phyloP scores from a whole-genome alignment of 2,113 vertebrate species.

The Cavia porcellus region DNA sequence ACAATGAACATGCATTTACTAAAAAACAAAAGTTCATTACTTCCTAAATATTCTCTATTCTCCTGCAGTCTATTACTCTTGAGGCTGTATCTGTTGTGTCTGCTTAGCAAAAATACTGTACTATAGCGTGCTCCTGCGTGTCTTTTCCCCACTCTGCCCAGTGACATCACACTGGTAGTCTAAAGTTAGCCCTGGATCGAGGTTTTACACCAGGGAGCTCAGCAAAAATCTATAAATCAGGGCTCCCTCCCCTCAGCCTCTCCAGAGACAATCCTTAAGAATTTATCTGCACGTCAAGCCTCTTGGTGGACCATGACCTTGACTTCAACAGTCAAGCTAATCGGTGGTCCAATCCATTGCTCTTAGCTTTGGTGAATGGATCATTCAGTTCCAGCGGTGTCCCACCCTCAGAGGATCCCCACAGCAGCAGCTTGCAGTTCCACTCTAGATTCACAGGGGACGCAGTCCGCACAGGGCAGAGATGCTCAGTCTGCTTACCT shows the following conservation, averaged over 20 bases:
- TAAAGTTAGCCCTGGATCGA: background rate
- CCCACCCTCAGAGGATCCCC: background rate
- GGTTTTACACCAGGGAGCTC: background rate
- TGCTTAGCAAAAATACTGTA: background rate
- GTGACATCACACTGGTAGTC: background rate
- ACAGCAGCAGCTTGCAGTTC: background rate
- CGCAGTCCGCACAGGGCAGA: background rate
- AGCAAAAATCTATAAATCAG: background rate
- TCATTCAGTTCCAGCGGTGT: background rate
- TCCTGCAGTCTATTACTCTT: background rate
- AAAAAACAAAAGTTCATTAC: background rate
- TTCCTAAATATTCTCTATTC: background rate
- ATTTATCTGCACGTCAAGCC: background rate
- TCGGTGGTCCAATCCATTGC: background rate
- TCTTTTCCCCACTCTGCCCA: background rate
- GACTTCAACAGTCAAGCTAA: background rate
- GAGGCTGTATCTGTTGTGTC: background rate
- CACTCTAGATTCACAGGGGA: background rate
- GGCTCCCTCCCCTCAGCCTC: background rate
- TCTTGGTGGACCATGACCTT: background rate
- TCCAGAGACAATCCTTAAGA: background rate
- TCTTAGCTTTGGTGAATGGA: background rate
- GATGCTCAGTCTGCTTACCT: conserved; percentile 65
- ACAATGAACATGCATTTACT: conserved; percentile 6
- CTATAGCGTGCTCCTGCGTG: fast-evolving